Percentiles rank a stretch among this genome's conserved stretches.
Evolutionary conservation across 2,797 vertebrate species (phyloP).

Genomic region (Rhyacichthys aspro): DNA sequence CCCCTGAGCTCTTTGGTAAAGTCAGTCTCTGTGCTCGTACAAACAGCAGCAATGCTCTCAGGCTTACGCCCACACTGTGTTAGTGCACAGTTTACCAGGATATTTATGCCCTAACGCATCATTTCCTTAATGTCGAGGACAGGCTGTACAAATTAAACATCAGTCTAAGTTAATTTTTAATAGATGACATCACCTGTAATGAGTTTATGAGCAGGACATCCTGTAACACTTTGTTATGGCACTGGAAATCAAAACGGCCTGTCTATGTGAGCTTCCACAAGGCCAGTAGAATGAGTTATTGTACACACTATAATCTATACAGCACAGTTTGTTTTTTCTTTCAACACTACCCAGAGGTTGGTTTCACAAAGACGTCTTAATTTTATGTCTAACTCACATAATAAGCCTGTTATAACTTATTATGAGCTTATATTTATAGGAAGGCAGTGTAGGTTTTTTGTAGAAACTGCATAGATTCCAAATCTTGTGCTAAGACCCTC

Average conservation of each 20-base stretch:
- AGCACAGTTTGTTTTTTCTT: too few relatives aligned
- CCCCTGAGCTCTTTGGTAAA: constrained; percentile 41
- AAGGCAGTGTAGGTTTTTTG: too few relatives aligned
- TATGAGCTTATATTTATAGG: too few relatives aligned
- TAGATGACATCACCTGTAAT: constrained; percentile 42
- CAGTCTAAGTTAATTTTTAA: constrained; percentile 64
- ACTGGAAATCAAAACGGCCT: constrained; percentile 3
- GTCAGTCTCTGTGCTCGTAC: constrained; percentile 1
- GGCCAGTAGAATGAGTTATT: too few relatives aligned
- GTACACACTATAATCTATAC: too few relatives aligned
- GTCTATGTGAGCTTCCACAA: neutral
- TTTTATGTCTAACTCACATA: too few relatives aligned
- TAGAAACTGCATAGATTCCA: too few relatives aligned
- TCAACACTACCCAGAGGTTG: too few relatives aligned
- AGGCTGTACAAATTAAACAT: constrained; percentile 54
- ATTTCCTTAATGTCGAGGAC: constrained; percentile 29
- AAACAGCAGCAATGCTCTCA: neutral
- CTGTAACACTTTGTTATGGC: constrained; percentile 48
- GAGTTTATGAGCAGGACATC: constrained; percentile 61
- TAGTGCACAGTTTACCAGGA: neutral
- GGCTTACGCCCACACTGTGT: neutral
- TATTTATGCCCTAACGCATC: constrained; percentile 15
- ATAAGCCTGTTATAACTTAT: too few relatives aligned
- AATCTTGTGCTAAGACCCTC: too few relatives aligned
- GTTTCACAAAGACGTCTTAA: too few relatives aligned